Conservation (phyloP, 2,888 invertebrate species). For the Ecdyonurus torrentis region DNA sequence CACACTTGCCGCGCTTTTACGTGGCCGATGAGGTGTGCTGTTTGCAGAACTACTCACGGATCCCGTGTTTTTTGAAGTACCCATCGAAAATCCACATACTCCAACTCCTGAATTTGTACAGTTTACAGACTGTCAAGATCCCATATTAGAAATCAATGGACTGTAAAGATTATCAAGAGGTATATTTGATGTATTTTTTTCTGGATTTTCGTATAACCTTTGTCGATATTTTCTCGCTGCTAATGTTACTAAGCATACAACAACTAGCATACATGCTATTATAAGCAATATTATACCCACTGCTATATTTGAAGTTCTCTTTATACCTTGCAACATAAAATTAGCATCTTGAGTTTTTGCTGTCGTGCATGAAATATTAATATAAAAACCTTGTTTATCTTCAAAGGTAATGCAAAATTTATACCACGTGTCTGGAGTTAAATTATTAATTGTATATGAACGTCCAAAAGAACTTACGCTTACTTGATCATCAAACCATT, state of each 20-base stretch:
- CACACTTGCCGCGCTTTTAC: background rate
- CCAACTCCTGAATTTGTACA: conserved; percentile 1
- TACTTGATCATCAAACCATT: conserved; percentile 11
- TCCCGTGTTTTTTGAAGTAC: conserved; percentile 2
- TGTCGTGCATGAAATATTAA: conserved; percentile 22
- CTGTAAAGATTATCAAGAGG: conserved; percentile 26
- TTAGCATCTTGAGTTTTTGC: conserved; percentile 17
- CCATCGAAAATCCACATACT: background rate
- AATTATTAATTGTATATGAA: conserved; percentile 24
- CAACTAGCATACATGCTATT: conserved; percentile 15
- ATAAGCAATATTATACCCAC: conserved; percentile 19
- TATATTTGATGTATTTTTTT: conserved; percentile 21
- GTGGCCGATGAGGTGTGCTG: conserved; percentile 4
- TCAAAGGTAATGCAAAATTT: conserved; percentile 28
- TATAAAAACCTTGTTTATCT: conserved; percentile 19
- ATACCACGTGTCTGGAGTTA: conserved; percentile 25
- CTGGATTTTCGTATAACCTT: conserved; percentile 7
- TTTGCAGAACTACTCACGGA: conserved; percentile 8
- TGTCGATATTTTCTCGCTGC: conserved; percentile 6
- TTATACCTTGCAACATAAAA: conserved; percentile 19
- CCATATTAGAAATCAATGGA: conserved; percentile 17
- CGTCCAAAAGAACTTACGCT: conserved; percentile 18
- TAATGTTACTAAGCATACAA: conserved; percentile 11
- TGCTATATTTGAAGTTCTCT: conserved; percentile 18
- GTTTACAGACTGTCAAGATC: conserved; percentile 8